A percentile compares a stretch with the other conserved stretches of the same genome.
Evolutionary conservation across 2,888 invertebrate species (phyloP).

Genomic region (Oxytorus armatus): DNA sequence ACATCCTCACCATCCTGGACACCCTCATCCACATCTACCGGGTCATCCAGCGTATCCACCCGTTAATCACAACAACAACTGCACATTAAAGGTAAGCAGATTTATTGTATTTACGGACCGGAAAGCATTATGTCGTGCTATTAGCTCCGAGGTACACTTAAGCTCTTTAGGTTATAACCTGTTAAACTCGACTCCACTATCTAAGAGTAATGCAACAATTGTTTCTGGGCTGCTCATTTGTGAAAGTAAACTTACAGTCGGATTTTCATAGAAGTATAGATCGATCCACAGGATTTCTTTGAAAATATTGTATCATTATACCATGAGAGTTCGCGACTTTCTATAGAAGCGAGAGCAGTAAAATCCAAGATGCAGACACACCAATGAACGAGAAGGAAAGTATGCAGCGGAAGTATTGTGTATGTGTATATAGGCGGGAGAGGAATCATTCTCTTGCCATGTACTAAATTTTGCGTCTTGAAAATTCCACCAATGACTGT

Average conservation of each 20-base stretch:
- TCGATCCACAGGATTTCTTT: too few relatives aligned
- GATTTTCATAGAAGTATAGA: too few relatives aligned
- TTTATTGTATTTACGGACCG: neutral
- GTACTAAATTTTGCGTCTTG: neutral
- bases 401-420: too few relatives aligned
- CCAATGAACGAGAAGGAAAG: too few relatives aligned
- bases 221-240: too few relatives aligned
- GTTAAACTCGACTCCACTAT: too few relatives aligned
- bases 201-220: too few relatives aligned
- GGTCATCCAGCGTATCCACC: constrained; percentile 83
- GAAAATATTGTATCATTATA: too few relatives aligned
- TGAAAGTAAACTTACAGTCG: too few relatives aligned
- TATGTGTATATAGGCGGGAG: neutral
- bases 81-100: constrained; percentile 83
- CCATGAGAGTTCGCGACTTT: too few relatives aligned
- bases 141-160: neutral
- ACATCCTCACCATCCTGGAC: constrained; percentile 85
- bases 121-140: neutral
- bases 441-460: neutral
- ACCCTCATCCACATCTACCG: constrained; percentile 86
- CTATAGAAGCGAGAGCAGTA: too few relatives aligned
- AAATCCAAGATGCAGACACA: too few relatives aligned
- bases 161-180: neutral
- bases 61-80: constrained; percentile 85
- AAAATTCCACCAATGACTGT: constrained; percentile 39